phyloP scores from a whole-genome alignment of 2,113 vertebrate genomes.

The Phylloscopus whistleri region DNA sequence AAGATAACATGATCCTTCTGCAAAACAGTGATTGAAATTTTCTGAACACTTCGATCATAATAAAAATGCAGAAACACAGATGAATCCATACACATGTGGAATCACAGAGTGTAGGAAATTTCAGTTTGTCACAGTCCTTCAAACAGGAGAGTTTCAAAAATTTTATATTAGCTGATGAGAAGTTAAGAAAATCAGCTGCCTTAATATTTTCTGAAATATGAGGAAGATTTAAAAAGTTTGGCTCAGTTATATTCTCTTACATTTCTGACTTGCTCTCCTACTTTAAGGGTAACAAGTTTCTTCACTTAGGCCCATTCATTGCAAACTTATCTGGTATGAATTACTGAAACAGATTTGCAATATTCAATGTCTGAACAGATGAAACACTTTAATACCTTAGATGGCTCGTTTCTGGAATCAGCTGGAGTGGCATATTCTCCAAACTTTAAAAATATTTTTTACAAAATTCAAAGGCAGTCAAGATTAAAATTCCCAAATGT shows the following conservation, averaged over 20 bases:
- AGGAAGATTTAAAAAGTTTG: background rate
- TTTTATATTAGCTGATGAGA: background rate
- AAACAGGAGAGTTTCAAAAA: background rate
- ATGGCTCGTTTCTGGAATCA: slow-evolving; percentile 82
- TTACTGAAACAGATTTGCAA: slow-evolving; percentile 81
- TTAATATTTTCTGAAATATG: slow-evolving; percentile 7
- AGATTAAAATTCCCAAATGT: slow-evolving; percentile 83
- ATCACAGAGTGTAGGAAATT: background rate
- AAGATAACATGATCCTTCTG: background rate
- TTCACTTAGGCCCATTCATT: slow-evolving; percentile 48
- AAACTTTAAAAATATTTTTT: slow-evolving; percentile 69
- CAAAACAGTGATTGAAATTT: background rate
- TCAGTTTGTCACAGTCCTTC: background rate
- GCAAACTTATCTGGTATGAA: slow-evolving; percentile 76
- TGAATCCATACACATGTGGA: background rate
- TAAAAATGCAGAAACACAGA: background rate
- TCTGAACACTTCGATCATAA: background rate
- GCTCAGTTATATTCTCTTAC: background rate
- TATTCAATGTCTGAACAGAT: slow-evolving; percentile 84
- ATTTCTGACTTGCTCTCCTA: slow-evolving; percentile 6
- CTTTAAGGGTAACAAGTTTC: slow-evolving; percentile 18
- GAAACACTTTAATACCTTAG: slow-evolving; percentile 80
- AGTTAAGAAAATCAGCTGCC: background rate
- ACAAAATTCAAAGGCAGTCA: slow-evolving; percentile 76
- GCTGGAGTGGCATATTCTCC: slow-evolving; percentile 70